phyloP scores from a whole-genome alignment of 2,113 vertebrate species.

The Malurus melanocephalus region DNA sequence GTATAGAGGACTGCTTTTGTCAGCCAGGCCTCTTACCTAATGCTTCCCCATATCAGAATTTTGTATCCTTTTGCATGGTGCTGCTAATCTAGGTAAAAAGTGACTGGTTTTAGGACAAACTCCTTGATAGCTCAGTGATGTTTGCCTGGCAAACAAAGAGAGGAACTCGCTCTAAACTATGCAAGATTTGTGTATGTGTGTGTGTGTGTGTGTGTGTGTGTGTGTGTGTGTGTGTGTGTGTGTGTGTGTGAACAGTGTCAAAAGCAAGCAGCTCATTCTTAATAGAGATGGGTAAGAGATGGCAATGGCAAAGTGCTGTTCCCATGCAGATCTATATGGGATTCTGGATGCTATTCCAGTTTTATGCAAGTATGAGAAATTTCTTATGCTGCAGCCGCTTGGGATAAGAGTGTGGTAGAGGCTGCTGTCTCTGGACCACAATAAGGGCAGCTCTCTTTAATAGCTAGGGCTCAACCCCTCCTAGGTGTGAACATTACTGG shows the following conservation, averaged over 20 bases:
- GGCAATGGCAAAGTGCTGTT: not conserved
- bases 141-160: not conserved
- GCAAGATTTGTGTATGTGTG: no score
- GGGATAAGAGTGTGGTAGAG: not conserved
- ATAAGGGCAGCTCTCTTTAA: not conserved
- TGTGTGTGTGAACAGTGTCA: not conserved
- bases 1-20: not conserved
- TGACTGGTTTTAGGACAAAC: not conserved
- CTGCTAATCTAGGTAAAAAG: not conserved
- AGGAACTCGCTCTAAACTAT: fast-evolving
- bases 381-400: not conserved
- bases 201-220: no score
- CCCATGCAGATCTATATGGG: not conserved
- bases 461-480: not conserved
- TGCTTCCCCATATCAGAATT: not conserved
- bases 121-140: not conserved
- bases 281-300: not conserved
- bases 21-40: not conserved
- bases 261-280: not conserved
- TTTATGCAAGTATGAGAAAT: not conserved
- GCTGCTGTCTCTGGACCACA: not conserved
- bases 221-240: no score
- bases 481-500: not conserved
- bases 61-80: not conserved
- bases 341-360: not conserved